These are phyloP conservation scores for Timema podura DNA, from an alignment of 2,888 invertebrate genomes.

Conservation along the genomic window DNA sequence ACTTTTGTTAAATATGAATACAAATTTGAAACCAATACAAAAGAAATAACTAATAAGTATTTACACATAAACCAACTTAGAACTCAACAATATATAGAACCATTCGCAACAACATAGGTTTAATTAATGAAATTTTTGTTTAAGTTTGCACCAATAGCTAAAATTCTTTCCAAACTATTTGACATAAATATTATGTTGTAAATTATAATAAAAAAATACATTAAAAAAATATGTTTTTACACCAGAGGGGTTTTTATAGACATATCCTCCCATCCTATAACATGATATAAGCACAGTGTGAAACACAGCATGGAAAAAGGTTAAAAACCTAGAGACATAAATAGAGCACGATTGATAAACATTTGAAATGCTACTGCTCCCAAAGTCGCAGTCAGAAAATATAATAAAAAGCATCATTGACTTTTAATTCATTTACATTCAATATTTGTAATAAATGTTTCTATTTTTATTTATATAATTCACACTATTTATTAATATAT, in stretches of 20 bases:
- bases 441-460: slow-evolving; percentile 21
- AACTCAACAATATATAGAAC: not conserved
- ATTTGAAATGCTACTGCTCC: slow-evolving; percentile 25
- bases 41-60: too few relatives aligned
- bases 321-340: not conserved
- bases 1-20: too few relatives aligned
- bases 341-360: slow-evolving; percentile 21
- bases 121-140: slow-evolving; percentile 10
- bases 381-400: slow-evolving; percentile 24
- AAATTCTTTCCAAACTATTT: slow-evolving; percentile 20
- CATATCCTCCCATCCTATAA: not conserved
- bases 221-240: slow-evolving; percentile 27
- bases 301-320: not conserved
- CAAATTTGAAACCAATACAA: too few relatives aligned
- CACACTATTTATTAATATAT: slow-evolving; percentile 11
- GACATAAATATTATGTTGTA: slow-evolving; percentile 11
- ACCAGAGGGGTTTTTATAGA: slow-evolving; percentile 19
- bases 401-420: slow-evolving; percentile 27
- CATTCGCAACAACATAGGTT: not conserved
- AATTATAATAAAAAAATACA: slow-evolving; percentile 17
- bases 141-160: slow-evolving; percentile 13
- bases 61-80: too few relatives aligned
- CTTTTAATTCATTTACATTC: slow-evolving; percentile 21
- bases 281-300: not conserved
- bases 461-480: slow-evolving; percentile 5